phyloP scores from a whole-genome alignment of 2,113 vertebrate species.

The Oreochromis aureus region DNA sequence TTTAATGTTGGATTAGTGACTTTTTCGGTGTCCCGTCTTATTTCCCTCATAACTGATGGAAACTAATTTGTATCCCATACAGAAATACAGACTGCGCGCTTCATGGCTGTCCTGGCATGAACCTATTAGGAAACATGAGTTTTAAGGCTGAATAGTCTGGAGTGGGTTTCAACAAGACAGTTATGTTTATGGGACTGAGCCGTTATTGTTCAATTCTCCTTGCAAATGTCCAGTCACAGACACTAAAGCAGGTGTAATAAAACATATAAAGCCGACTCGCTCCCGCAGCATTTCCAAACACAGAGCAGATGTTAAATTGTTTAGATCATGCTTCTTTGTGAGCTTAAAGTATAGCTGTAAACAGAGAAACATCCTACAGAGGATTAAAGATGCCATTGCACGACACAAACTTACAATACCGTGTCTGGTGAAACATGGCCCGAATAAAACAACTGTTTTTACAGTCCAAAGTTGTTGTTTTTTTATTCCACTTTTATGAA shows the following conservation, averaged over 20 bases:
- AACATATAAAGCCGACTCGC: background rate
- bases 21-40: background rate
- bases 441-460: background rate
- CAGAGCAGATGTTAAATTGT: constrained; percentile 22
- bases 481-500: background rate
- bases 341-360: background rate
- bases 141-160: constrained; percentile 13
- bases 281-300: background rate
- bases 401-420: background rate
- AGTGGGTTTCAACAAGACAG: constrained; percentile 9
- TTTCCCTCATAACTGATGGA: background rate
- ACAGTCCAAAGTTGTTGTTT: background rate
- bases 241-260: constrained; percentile 22
- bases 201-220: constrained; percentile 29
- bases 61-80: background rate
- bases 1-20: background rate
- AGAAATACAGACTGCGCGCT: background rate
- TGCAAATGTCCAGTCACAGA: constrained; percentile 29
- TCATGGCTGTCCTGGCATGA: background rate
- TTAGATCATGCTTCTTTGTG: background rate
- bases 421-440: background rate
- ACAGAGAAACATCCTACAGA: background rate
- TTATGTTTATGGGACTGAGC: constrained; percentile 34
- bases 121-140: constrained; percentile 1
- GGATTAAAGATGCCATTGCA: background rate